Percentiles rank a stretch among this genome's conserved stretches.
These are phyloP conservation scores for Corvus moneduloides DNA, from an alignment of 2,113 vertebrate genomes.

Conservation along the genomic window DNA sequence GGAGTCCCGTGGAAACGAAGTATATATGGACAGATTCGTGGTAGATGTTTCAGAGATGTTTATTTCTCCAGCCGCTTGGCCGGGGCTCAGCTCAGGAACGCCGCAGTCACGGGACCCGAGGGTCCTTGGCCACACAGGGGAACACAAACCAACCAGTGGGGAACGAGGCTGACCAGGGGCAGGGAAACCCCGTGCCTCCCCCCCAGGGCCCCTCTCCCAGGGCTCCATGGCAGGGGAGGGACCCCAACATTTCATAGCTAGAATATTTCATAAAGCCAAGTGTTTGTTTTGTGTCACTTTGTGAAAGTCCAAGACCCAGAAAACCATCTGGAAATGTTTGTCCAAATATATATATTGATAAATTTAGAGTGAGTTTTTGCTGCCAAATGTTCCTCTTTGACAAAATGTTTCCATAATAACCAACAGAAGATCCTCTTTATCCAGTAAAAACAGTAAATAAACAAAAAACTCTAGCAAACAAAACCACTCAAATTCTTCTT, in stretches of 20 bases:
- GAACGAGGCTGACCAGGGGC: no score
- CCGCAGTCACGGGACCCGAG: no score
- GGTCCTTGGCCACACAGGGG: no score
- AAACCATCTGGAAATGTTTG: slow-evolving; percentile 44
- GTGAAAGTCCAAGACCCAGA: slow-evolving; percentile 12
- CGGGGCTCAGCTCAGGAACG: no score
- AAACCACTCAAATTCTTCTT: not conserved
- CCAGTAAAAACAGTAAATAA: slow-evolving; percentile 19
- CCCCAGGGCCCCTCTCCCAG: no score
- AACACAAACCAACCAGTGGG: no score
- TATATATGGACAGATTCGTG: no score
- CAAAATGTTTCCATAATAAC: slow-evolving; percentile 37
- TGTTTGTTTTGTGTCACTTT: slow-evolving; percentile 28
- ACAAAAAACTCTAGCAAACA: not conserved
- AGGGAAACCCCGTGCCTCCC: no score
- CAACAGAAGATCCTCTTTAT: not conserved
- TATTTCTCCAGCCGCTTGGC: no score
- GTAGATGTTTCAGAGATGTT: no score
- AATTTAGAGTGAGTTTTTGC: slow-evolving; percentile 32
- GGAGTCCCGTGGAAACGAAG: no score
- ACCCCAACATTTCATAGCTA: not conserved
- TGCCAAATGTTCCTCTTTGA: slow-evolving; percentile 23
- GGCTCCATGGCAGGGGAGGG: no score
- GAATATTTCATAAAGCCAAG: slow-evolving; percentile 21
- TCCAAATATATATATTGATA: slow-evolving; percentile 40